Conservation (phyloP, 2,113 vertebrate genomes). For the Ophiodon elongatus region DNA sequence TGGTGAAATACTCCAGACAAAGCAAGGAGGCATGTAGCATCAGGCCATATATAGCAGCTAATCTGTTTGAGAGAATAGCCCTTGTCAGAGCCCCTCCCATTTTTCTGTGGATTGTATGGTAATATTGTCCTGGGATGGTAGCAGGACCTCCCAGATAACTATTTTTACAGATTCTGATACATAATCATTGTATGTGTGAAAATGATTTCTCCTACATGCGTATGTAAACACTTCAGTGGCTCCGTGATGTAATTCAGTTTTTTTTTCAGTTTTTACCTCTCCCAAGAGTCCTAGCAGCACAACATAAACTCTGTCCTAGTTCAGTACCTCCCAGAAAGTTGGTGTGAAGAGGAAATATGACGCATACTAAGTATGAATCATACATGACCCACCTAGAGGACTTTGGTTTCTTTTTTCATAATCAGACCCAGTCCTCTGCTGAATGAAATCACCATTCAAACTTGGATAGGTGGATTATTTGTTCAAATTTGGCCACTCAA, state of each 20-base stretch:
- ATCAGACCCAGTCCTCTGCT: constrained; percentile 49
- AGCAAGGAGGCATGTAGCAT: not conserved
- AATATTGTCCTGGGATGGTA: constrained; percentile 30
- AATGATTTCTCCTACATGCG: constrained; percentile 25
- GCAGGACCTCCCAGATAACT: constrained; percentile 27
- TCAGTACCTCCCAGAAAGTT: constrained; percentile 68
- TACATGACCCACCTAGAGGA: constrained; percentile 65
- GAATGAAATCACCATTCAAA: constrained; percentile 75
- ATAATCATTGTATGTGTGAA: constrained; percentile 38
- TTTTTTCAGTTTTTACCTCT: constrained; percentile 40
- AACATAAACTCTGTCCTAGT: constrained; percentile 57
- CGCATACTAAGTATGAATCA: constrained; percentile 74
- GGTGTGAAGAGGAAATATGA: constrained; percentile 74
- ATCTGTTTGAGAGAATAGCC: not conserved
- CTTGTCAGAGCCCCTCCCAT: not conserved
- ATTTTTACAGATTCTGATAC: constrained; percentile 28
- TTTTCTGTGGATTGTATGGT: not conserved
- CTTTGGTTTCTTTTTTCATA: constrained; percentile 50
- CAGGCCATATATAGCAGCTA: not conserved
- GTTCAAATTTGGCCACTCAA: constrained; percentile 69
- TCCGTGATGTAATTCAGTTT: constrained; percentile 57
- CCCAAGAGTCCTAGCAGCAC: constrained; percentile 33
- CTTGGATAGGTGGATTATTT: constrained; percentile 69
- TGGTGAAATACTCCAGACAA: constrained; percentile 4
- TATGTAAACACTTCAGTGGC: constrained; percentile 39